These are phyloP conservation scores for Toxostoma redivivum DNA, from an alignment of 2,113 vertebrate genomes.

Conservation along the genomic window DNA sequence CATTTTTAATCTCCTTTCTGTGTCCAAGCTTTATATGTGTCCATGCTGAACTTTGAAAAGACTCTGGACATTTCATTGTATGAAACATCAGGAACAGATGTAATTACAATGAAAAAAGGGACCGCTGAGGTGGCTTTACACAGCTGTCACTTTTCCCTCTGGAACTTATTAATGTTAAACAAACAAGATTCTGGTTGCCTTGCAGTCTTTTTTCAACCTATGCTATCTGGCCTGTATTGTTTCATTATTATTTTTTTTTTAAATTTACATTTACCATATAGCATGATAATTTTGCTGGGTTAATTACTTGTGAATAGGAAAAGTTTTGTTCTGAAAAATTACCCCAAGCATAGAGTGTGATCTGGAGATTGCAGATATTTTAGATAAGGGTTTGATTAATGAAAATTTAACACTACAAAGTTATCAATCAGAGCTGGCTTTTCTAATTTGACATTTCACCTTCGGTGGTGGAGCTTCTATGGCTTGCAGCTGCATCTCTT, in stretches of 20 bases:
- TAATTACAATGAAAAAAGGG: neutral
- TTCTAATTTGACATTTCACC: neutral
- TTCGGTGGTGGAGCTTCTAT: neutral
- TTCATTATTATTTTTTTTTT: neutral
- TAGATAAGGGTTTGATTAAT: neutral
- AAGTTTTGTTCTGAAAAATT: neutral
- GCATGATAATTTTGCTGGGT: neutral
- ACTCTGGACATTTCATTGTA: neutral
- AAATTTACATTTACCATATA: neutral
- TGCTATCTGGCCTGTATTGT: neutral
- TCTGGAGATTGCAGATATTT: neutral
- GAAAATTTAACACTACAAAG: neutral
- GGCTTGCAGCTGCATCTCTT: neutral
- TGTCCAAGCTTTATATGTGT: neutral
- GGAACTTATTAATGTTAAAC: constrained; percentile 59
- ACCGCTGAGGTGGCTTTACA: neutral
- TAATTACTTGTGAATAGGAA: neutral
- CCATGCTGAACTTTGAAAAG: neutral
- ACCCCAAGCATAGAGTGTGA: neutral
- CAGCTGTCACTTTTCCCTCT: constrained; percentile 50
- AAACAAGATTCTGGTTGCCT: constrained; percentile 65
- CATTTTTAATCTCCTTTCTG: neutral
- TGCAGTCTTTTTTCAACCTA: neutral
- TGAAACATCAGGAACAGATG: constrained; percentile 13
- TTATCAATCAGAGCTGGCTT: neutral